Conservation (phyloP, 1,140 invertebrate species). For the Danaus melanippus region DNA sequence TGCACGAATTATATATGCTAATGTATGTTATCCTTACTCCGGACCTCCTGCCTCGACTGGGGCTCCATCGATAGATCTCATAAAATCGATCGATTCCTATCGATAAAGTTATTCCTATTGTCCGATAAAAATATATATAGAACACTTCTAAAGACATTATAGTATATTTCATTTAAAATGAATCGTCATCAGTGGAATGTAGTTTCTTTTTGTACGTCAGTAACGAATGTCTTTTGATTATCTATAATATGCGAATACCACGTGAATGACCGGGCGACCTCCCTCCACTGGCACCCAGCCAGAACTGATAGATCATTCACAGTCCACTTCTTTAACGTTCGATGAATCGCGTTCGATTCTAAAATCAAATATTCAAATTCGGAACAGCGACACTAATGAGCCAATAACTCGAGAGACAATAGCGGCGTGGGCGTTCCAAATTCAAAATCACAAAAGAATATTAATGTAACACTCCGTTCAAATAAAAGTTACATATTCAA, state of each 20-base stretch:
- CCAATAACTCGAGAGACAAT: constrained; percentile 69
- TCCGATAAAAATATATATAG: too few species aligned
- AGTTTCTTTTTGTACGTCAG: too few species aligned
- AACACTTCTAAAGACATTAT: too few species aligned
- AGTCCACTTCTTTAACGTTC: constrained; percentile 16
- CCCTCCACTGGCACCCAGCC: constrained; percentile 19
- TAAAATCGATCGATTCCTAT: too few species aligned
- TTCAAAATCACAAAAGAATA: constrained; percentile 67
- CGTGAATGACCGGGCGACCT: constrained; percentile 27
- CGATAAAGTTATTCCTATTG: too few species aligned
- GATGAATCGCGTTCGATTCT: constrained; percentile 27
- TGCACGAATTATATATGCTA: constrained; percentile 36
- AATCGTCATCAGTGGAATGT: too few species aligned
- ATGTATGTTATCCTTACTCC: constrained; percentile 30
- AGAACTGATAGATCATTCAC: constrained; percentile 18
- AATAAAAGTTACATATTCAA: constrained; percentile 63
- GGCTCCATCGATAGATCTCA: constrained; percentile 41
- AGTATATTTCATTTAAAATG: too few species aligned
- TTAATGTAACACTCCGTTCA: constrained; percentile 68
- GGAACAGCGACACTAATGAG: constrained; percentile 59
- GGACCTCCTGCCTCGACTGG: constrained; percentile 18
- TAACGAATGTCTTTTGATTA: too few species aligned
- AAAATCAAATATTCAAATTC: constrained; percentile 43
- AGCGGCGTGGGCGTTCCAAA: constrained; percentile 58
- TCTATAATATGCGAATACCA: neutral